Percentiles rank a stretch among this genome's conserved stretches.
Evolutionary conservation across 2,113 vertebrate genomes (phyloP).

Genomic region (Pelecanus crispus): DNA sequence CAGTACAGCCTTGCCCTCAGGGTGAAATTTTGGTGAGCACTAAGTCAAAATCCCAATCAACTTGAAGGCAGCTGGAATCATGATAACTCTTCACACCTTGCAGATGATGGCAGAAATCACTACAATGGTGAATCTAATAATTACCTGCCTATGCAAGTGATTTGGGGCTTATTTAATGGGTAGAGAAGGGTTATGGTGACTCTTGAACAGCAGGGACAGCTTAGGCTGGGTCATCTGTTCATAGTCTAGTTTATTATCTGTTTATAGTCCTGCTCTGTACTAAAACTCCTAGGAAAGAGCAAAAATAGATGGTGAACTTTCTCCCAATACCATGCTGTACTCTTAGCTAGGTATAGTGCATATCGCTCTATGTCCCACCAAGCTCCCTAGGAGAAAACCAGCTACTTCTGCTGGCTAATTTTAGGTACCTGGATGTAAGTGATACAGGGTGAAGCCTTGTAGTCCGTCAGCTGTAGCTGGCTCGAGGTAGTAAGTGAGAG

Average conservation of each 20-base stretch:
- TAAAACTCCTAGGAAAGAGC: background rate
- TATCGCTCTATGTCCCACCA: background rate
- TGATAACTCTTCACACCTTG: background rate
- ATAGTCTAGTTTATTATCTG: background rate
- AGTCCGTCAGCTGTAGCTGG: rapidly evolving
- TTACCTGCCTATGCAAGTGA: background rate
- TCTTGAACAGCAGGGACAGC: background rate
- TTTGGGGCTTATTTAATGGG: background rate
- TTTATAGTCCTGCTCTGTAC: background rate
- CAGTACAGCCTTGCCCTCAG: background rate
- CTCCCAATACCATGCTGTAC: background rate
- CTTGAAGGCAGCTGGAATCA: background rate
- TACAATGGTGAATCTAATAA: background rate
- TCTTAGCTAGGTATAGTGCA: too few species aligned
- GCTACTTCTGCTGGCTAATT: rapidly evolving
- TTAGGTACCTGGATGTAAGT: background rate
- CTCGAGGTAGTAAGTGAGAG: background rate
- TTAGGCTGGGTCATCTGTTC: background rate
- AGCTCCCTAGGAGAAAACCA: background rate
- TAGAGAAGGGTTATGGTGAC: background rate
- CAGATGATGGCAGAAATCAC: background rate
- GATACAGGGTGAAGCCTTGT: background rate
- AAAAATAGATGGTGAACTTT: background rate
- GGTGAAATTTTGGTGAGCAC: background rate
- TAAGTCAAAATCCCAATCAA: background rate